Percentiles rank a stretch among this genome's conserved stretches.
phyloP scores from a whole-genome alignment of 2,888 invertebrate genomes.

The Argynnis bischoffii region DNA sequence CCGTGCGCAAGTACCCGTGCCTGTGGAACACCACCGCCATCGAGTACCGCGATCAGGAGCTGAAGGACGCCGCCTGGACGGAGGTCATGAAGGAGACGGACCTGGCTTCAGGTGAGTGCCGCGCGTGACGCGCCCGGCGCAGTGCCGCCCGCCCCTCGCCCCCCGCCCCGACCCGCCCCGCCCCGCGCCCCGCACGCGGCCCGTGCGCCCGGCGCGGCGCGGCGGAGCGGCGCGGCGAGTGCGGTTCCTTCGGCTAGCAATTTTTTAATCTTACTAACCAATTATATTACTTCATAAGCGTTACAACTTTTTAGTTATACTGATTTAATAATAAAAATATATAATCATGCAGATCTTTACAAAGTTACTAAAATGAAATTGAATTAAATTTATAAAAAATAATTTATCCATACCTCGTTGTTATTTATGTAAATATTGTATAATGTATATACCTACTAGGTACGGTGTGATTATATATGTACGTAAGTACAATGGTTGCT shows the following conservation, averaged over 20 bases:
- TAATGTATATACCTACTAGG: too few relatives aligned
- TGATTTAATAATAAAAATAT: too few relatives aligned
- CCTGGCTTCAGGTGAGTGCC: slow-evolving; percentile 74
- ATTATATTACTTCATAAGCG: too few relatives aligned
- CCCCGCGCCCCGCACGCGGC: slow-evolving; percentile 5
- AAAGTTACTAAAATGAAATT: too few relatives aligned
- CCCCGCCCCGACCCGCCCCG: slow-evolving; percentile 60
- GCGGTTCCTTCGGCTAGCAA: background rate
- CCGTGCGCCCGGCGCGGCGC: background rate
- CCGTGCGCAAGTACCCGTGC: slow-evolving; percentile 74
- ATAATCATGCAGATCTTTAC: too few relatives aligned
- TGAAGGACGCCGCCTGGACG: slow-evolving; percentile 77
- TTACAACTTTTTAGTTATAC: too few relatives aligned
- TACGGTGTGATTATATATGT: too few relatives aligned
- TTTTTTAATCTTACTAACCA: too few relatives aligned
- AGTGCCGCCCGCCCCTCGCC: slow-evolving; percentile 60
- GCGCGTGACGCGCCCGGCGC: slow-evolving; percentile 30
- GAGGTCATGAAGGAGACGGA: slow-evolving; percentile 76
- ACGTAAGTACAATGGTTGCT: too few relatives aligned
- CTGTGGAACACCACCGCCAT: slow-evolving; percentile 76
- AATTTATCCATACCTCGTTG: too few relatives aligned
- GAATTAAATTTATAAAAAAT: too few relatives aligned
- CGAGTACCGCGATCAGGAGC: slow-evolving; percentile 78
- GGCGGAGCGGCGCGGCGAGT: background rate
- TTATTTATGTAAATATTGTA: too few relatives aligned